phyloP scores from a whole-genome alignment of 2,888 invertebrate species.

The Cynaeus angustus region DNA sequence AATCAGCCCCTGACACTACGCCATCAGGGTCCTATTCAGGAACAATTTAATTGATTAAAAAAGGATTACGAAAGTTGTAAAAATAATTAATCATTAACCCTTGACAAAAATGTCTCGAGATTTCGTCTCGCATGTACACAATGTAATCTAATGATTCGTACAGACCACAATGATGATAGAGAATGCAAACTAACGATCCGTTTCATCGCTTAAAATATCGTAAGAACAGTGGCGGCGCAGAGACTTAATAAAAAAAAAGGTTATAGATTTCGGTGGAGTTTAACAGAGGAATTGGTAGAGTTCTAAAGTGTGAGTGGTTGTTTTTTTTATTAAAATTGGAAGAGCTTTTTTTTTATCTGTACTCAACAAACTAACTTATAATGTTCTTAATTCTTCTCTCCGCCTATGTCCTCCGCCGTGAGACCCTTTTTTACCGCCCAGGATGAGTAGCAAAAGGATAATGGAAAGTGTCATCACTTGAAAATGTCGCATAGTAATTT shows the following conservation, averaged over 20 bases:
- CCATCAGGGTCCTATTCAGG: constrained; percentile 62
- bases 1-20: constrained; percentile 60
- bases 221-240: constrained; percentile 56
- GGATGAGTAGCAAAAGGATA: constrained; percentile 58
- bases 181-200: constrained; percentile 70
- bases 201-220: constrained; percentile 67
- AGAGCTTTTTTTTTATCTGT: no score
- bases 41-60: constrained; percentile 68
- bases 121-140: constrained; percentile 65
- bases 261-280: no score
- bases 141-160: constrained; percentile 69
- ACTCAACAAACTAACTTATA: no score
- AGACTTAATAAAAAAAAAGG: no score
- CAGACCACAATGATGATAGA: constrained; percentile 67
- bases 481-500: constrained; percentile 62
- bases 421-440: constrained; percentile 55
- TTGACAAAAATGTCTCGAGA: constrained; percentile 65
- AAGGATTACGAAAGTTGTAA: constrained; percentile 67
- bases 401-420: constrained; percentile 25
- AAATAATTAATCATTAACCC: constrained; percentile 70
- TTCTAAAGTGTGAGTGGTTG: no score
- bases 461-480: constrained; percentile 61
- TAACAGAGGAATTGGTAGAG: no score
- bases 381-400: neutral
- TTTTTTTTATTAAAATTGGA: constrained; percentile 1